Percentiles rank a stretch among this genome's conserved stretches.
Evolutionary conservation across 1,140 invertebrate genomes (phyloP).

Genomic region (Drosophila pectinifera): DNA sequence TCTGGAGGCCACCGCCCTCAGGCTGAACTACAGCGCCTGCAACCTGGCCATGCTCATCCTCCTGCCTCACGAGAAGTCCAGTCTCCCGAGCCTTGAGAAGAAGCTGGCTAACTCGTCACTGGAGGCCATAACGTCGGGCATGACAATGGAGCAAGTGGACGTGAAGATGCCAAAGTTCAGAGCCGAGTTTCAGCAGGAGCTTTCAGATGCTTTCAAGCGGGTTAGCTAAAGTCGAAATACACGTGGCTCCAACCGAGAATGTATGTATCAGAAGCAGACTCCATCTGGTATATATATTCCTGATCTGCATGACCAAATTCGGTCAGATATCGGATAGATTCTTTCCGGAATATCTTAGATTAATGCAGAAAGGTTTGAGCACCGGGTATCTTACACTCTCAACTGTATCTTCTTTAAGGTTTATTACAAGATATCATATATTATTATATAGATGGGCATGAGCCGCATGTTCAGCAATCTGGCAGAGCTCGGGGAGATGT

Average conservation of each 20-base stretch:
- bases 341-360: too few species aligned
- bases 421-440: too few species aligned
- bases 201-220: conserved; percentile 85
- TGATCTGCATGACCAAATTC: too few species aligned
- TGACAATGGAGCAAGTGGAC: conserved; percentile 77
- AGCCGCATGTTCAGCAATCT: conserved; percentile 86
- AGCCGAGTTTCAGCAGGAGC: conserved; percentile 87
- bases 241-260: too few species aligned
- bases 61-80: conserved; percentile 86
- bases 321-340: too few species aligned
- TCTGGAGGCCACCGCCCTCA: conserved; percentile 80
- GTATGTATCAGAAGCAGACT: too few species aligned
- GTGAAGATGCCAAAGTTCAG: conserved; percentile 90
- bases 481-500: conserved; percentile 88
- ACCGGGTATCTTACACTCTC: not conserved
- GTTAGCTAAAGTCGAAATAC: conserved; percentile 13
- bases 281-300: too few species aligned
- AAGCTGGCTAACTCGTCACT: conserved; percentile 85
- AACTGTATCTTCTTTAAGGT: too few species aligned
- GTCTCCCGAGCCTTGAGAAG: conserved; percentile 85
- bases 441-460: conserved; percentile 87
- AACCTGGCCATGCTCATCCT: conserved; percentile 87
- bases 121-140: conserved; percentile 49
- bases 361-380: not conserved
- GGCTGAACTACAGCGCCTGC: conserved; percentile 85